A percentile compares a stretch with the other conserved stretches of the same genome.
Evolutionary conservation across 2,113 vertebrate genomes (phyloP).

Genomic region (Chionis minor): DNA sequence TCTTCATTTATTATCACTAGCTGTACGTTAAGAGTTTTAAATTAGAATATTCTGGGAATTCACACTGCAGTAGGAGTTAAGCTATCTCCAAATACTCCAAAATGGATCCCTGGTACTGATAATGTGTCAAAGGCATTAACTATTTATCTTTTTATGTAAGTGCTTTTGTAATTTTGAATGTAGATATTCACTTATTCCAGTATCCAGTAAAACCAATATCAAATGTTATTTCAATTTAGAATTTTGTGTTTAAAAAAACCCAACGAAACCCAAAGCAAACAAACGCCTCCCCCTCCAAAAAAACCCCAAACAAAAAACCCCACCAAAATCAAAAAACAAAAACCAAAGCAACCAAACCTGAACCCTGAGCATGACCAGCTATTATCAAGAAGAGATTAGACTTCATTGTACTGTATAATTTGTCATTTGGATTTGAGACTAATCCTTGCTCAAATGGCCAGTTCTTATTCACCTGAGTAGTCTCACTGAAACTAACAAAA

Average conservation of each 20-base stretch:
- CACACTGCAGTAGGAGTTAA: neutral
- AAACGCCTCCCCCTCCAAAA: neutral
- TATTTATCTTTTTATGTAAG: slow-evolving; percentile 6
- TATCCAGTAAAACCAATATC: neutral
- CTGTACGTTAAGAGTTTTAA: slow-evolving; percentile 50
- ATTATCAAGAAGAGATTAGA: neutral
- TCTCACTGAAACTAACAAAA: slow-evolving; percentile 15
- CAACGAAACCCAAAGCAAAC: neutral
- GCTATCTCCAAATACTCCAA: slow-evolving; percentile 45
- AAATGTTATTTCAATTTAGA: neutral
- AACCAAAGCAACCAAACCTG: neutral
- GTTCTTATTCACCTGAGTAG: slow-evolving; percentile 14
- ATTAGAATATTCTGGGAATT: slow-evolving; percentile 42
- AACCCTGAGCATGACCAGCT: neutral
- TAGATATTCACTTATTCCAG: neutral
- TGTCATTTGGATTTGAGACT: neutral
- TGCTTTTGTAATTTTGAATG: neutral
- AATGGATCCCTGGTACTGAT: neutral
- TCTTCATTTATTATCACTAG: slow-evolving; percentile 16
- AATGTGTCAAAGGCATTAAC: neutral
- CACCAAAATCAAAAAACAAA: too few species aligned
- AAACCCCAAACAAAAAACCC: too few species aligned
- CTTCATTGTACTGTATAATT: neutral
- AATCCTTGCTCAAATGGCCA: slow-evolving; percentile 22
- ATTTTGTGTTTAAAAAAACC: neutral